Evolutionary conservation across 2,797 vertebrate genomes (phyloP), one percentile per base, ranked within the genome.

Genomic region (Oreochromis mossambicus): DNA sequence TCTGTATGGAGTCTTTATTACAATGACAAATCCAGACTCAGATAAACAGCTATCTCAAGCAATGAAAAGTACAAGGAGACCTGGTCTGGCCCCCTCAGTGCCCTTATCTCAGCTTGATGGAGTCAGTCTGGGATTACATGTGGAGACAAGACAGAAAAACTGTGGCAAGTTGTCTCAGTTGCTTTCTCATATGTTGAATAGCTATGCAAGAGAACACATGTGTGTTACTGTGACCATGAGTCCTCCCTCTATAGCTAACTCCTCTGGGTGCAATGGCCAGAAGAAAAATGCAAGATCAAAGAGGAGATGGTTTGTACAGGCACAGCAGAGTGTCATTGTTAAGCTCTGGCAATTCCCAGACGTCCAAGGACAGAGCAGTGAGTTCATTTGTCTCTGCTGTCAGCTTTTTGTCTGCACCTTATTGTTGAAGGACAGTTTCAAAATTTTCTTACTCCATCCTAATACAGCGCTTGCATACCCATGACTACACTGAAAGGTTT

Each of bases 311-410:
- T 78, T 68, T 82, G 82, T 66, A 84, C 80, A 83, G 80, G 43
- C 78, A 29, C 36, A 2, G 56, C 52, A 26, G 24, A 36, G 56
- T 82, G 89, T 90, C 85, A 83, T 78, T 87, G 85, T 89, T 91
- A 84, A 83, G 46, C 26, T 19, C 19, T 51, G 82, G 83, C 50
- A 87, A 84, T 78, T 85, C 87, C 86, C 54, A 77, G 83, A 80
- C 78, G 29, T 89, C 86, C 83, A 83, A 90, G 87, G 85, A 92
- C 83, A 8, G 83, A 89, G 80, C 80, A 78, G 19, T n/a, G 79
- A 32, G 75, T 73, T 78, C 17, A 52, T 87, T 78, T 81, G 76
- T 87, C 84, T 92, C 56, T 77, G 78, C 17, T 70, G 81, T 46
- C 70, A 70, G 58, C 77, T 86, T 78, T 82, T 55, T 81, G 73